Percentiles rank a stretch among this genome's conserved stretches.
Conservation (phyloP, 1,140 invertebrate genomes). For the Trinorchestia longiramus region DNA sequence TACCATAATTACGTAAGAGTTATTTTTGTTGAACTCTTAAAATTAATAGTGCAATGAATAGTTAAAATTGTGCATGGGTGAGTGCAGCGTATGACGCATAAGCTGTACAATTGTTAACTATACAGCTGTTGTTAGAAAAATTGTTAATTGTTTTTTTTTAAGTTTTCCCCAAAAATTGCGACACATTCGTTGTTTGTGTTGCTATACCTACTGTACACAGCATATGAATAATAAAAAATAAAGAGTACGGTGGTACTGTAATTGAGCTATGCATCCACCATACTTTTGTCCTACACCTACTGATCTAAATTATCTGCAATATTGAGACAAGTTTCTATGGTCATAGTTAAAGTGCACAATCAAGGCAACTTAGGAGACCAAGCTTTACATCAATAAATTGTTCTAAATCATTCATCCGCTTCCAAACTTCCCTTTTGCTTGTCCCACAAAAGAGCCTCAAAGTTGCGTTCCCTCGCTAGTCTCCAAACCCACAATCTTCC, state of each 20-base stretch:
- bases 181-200: neutral
- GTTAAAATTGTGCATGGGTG: too few relatives aligned
- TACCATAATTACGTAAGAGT: too few relatives aligned
- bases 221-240: neutral
- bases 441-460: neutral
- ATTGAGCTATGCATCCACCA: neutral
- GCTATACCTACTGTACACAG: neutral
- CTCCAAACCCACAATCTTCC: neutral
- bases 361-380: too few relatives aligned
- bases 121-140: too few relatives aligned
- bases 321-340: neutral
- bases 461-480: neutral
- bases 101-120: too few relatives aligned
- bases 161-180: too few relatives aligned
- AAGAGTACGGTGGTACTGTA: neutral
- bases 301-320: neutral
- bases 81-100: too few relatives aligned
- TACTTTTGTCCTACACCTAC: neutral
- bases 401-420: neutral
- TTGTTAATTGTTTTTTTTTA: too few relatives aligned
- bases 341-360: neutral
- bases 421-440: neutral
- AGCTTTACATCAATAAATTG: neutral
- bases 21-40: too few relatives aligned
- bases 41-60: too few relatives aligned